phyloP scores from a whole-genome alignment of 2,888 invertebrate species.

The Microchrysa polita region DNA sequence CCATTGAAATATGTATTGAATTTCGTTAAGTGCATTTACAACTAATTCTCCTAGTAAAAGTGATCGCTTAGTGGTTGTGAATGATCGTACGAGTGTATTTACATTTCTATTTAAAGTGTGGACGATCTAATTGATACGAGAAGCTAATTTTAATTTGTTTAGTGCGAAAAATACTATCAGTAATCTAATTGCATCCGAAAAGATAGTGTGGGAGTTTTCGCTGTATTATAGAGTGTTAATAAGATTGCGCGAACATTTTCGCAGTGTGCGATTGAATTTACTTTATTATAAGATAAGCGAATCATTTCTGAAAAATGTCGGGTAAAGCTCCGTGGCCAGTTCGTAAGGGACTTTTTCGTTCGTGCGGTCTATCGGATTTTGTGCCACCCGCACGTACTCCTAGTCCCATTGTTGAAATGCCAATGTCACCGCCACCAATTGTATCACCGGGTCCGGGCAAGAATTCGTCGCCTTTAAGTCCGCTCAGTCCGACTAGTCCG shows the following conservation, averaged over 20 bases:
- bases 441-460: slow-evolving; percentile 16
- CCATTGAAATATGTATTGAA: slow-evolving; percentile 5
- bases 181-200: slow-evolving; percentile 20
- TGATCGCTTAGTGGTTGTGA: neutral
- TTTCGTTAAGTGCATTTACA: neutral
- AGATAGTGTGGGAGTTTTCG: slow-evolving; percentile 22
- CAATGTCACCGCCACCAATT: slow-evolving; percentile 60
- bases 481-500: slow-evolving; percentile 45
- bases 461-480: slow-evolving; percentile 43
- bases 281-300: slow-evolving; percentile 34
- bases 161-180: slow-evolving; percentile 30
- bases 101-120: neutral
- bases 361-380: slow-evolving; percentile 64
- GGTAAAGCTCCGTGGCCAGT: slow-evolving; percentile 80
- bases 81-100: neutral
- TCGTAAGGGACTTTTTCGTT: slow-evolving; percentile 69
- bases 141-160: slow-evolving; percentile 11
- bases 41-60: too few relatives aligned
- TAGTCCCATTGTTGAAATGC: slow-evolving; percentile 65
- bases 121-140: neutral
- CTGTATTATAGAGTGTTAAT: slow-evolving; percentile 16
- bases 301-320: slow-evolving; percentile 53
- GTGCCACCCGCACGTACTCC: slow-evolving; percentile 61
- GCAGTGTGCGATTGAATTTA: slow-evolving; percentile 1
- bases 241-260: slow-evolving; percentile 36